Evolutionary conservation across 2,888 invertebrate genomes (phyloP).

Genomic region (Unio pictorum): DNA sequence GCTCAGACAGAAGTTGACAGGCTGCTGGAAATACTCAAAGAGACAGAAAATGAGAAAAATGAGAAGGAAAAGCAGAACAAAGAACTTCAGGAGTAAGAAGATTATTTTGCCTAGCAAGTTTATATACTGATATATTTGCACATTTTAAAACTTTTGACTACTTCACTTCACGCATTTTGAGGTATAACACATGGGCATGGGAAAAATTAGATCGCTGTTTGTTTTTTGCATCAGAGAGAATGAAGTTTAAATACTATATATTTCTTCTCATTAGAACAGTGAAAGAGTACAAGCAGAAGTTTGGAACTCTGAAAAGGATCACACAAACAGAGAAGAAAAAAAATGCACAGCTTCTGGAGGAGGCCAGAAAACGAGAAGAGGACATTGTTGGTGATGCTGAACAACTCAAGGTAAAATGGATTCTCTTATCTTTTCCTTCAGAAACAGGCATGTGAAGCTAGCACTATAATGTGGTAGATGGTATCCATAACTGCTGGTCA

Average conservation of each 20-base stretch:
- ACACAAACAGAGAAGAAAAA: constrained; percentile 69
- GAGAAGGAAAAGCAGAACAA: constrained; percentile 66
- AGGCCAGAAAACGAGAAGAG: constrained; percentile 64
- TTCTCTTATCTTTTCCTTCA: background rate
- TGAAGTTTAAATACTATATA: background rate
- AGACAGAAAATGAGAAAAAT: constrained; percentile 70
- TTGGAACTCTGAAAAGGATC: constrained; percentile 66
- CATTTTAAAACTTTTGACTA: too few species aligned
- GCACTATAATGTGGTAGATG: too few species aligned
- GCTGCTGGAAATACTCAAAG: constrained; percentile 70
- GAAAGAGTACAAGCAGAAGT: constrained; percentile 66
- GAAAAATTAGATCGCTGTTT: too few species aligned
- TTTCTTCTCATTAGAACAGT: constrained; percentile 50
- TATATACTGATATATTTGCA: too few species aligned
- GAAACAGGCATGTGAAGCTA: too few species aligned
- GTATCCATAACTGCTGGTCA: too few species aligned
- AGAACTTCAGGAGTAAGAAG: constrained; percentile 68
- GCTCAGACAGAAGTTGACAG: constrained; percentile 71
- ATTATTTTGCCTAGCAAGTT: too few species aligned
- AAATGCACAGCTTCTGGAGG: constrained; percentile 66
- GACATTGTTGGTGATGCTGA: constrained; percentile 60
- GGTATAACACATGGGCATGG: too few species aligned
- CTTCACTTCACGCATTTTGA: too few species aligned
- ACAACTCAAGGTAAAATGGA: constrained; percentile 56
- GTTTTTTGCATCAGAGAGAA: background rate